Evolutionary conservation across 2,113 vertebrate genomes (phyloP).

Genomic region (Neogale vison): DNA sequence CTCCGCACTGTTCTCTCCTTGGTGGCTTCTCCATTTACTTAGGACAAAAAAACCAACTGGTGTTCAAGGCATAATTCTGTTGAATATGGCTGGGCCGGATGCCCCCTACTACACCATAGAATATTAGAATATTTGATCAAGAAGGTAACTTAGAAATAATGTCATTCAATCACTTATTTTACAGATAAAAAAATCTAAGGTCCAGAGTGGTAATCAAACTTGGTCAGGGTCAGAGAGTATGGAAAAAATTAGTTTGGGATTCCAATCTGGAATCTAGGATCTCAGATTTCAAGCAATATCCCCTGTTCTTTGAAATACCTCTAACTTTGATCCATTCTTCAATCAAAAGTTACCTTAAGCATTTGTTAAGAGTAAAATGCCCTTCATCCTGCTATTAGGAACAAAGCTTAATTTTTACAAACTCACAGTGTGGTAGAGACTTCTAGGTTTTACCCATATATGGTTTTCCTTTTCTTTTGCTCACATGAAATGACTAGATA

Average conservation of each 20-base stretch:
- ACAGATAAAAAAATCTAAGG: slow-evolving; percentile 1
- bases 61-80: slow-evolving; percentile 37
- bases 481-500: neutral
- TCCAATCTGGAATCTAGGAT: neutral
- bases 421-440: neutral
- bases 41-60: neutral
- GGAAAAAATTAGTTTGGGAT: neutral
- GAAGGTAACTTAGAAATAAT: neutral
- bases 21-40: slow-evolving; percentile 41
- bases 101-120: neutral
- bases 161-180: neutral
- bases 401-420: slow-evolving; percentile 27
- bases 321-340: neutral
- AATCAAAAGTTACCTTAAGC: neutral
- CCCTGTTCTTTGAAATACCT: neutral
- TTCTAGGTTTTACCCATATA: neutral
- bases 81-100: neutral
- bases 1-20: slow-evolving; percentile 3
- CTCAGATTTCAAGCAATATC: neutral
- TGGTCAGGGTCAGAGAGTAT: neutral
- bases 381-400: neutral
- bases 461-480: neutral
- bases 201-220: neutral
- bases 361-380: neutral
- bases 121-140: neutral